phyloP scores from a whole-genome alignment of 2,888 invertebrate species.

The Callyntrura guangdongensis region DNA sequence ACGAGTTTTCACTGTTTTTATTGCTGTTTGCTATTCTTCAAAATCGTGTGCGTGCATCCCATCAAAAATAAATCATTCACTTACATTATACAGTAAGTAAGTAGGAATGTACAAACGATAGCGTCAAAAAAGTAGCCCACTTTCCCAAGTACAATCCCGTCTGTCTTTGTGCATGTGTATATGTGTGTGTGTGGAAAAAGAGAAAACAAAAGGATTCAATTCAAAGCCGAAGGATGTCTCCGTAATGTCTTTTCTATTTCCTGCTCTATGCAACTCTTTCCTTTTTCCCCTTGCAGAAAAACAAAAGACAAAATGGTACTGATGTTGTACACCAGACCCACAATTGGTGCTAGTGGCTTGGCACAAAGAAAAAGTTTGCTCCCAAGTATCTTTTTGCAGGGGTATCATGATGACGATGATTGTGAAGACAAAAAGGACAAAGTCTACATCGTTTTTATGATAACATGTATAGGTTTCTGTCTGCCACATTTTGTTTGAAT shows the following conservation, averaged over 20 bases:
- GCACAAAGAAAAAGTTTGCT: background rate
- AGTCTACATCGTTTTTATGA: background rate
- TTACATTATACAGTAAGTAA: slow-evolving; percentile 10
- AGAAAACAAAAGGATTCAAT: slow-evolving; percentile 47
- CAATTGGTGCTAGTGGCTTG: too few species aligned
- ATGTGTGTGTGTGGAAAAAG: background rate
- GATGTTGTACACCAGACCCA: background rate
- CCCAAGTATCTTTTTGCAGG: background rate
- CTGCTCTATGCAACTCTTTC: slow-evolving; percentile 17
- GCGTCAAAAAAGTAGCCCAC: background rate
- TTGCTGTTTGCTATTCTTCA: background rate
- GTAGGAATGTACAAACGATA: background rate
- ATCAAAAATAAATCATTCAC: slow-evolving; percentile 52
- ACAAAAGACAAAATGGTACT: slow-evolving; percentile 24
- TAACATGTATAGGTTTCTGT: background rate
- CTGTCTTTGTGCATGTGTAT: too few species aligned
- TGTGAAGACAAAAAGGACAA: background rate
- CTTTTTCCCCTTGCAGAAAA: background rate
- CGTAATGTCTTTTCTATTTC: slow-evolving; percentile 19
- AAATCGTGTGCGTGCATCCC: slow-evolving; percentile 4
- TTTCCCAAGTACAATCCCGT: background rate
- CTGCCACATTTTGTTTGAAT: background rate
- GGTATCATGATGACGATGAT: background rate
- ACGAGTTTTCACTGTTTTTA: background rate
- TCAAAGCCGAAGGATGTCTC: slow-evolving; percentile 52